Base-by-base conservation (phyloP, 2,113 vertebrate genomes). In the Tamias sibiricus region DNA sequence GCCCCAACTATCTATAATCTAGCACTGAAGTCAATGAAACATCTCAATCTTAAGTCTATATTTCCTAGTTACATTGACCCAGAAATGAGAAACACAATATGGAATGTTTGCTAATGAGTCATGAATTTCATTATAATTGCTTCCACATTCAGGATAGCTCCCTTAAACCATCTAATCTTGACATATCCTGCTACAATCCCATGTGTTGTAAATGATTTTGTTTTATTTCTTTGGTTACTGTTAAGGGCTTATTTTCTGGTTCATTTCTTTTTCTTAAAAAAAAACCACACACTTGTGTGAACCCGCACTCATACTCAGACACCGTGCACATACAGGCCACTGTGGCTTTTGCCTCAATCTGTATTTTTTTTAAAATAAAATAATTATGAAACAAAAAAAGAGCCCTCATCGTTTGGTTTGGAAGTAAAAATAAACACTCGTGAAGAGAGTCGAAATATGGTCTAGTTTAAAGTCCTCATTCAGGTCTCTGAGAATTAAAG, bases 61-160 rank as follows among this genome's bases (percentile, higher is more conserved):
- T 77, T 92, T 97, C 97, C 97, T 97, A 95, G 92, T 94, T 96
- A 97, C 96, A 76, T 91, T 97, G 97, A 98, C 98, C 98, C 97
- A 97, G 97, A 97, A 98, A 98, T 98, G 95, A 97, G 98, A 98
- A 98, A 98, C 97, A 97, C 98, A 98, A 98, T 95, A 97, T 98
- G 96, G 95, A 98, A 98, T 98, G 98, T 97, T 98, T 97, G 96
- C 98, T 97, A 98, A 98, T 96, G 98, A 98, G 96, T 98, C 96
- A 98, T 95, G 98, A 98, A 97, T 98, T 98, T 98, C 97, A 97
- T 97, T 96, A 92, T 98, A 99, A 99, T 99, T 98, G 97, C 94
- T 99, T 98, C 98, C 98, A 99, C 83, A 98, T 99, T 99, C 97
- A 37, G 96, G 96, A 91, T 79, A 96, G 97, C 90, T 95, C 98